A percentile compares a stretch with the other conserved stretches of the same genome.
Evolutionary conservation across 2,888 invertebrate species (phyloP).

Genomic region (Hoplodrina blanda): DNA sequence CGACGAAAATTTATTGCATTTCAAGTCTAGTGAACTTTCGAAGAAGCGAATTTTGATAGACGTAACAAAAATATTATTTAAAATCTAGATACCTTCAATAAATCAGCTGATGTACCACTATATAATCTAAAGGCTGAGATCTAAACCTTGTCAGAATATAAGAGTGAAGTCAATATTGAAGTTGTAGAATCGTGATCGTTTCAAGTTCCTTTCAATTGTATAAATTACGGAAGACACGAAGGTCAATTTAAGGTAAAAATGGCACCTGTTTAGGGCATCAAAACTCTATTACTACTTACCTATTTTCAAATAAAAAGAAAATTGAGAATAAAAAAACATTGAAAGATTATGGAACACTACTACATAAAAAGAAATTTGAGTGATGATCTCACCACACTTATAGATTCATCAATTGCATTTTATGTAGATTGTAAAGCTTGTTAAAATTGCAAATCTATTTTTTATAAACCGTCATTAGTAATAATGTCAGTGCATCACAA

Average conservation of each 20-base stretch:
- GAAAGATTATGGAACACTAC: neutral
- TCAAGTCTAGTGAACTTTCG: neutral
- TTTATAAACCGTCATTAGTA: conserved; percentile 23
- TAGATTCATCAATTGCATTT: neutral
- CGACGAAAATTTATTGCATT: neutral
- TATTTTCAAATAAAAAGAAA: neutral
- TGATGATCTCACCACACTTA: neutral
- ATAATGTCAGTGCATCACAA: conserved; percentile 30
- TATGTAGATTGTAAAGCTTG: neutral
- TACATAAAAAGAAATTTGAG: neutral
- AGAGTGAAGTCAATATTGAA: conserved; percentile 24
- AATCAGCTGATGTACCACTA: neutral
- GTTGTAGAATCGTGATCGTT: conserved; percentile 7
- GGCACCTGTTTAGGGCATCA: neutral
- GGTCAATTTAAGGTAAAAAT: neutral
- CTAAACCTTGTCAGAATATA: conserved; percentile 9
- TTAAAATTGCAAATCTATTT: conserved; percentile 24
- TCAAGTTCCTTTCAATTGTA: conserved; percentile 2
- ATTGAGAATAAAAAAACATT: too few species aligned
- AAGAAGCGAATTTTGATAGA: neutral
- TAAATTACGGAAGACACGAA: neutral
- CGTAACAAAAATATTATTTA: neutral
- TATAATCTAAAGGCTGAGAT: conserved; percentile 7
- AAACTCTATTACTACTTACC: too few species aligned
- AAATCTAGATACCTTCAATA: neutral